Evolutionary conservation across 2,113 vertebrate species (phyloP), one percentile per base, ranked within the genome.

Genomic region (Dryoscopus gambensis): DNA sequence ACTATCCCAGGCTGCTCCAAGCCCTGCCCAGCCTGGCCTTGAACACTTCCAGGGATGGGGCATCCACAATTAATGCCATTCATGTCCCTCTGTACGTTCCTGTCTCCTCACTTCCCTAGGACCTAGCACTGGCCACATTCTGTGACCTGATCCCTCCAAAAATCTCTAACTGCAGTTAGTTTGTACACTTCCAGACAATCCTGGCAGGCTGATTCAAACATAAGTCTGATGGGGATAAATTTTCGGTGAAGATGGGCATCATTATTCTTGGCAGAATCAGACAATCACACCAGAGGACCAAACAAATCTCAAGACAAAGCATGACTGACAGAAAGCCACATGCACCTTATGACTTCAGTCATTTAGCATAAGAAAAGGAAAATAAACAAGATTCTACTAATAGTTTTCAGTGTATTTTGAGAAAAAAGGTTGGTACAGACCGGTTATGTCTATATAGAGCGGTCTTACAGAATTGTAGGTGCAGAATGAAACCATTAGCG

Each of bases 321-420:
- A 37, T 3, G 11, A n/a, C 39, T 33, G 27, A n/a, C 22, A 93
- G 65, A 67, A 65, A 62, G 15, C 2, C 39, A 68, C 1, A 0
- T 9, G 14, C 0, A 1, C 56, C 47, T 53, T 2, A 5, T 39
- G 21, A 42, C 13, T 11, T 47, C 35, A 83, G 18, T 39, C 5
- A 13, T 15, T 60, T 13, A 59, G 27, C 7, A 76, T 15, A 64
- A 59, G 17, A 53, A 75, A 55, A 67, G 5, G 20, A 71, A 73
- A 11, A 73, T 7, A 75, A 81, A 44, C 2, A 65, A 52, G 5
- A 39, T 11, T 11, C 11, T 44, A 44, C 37, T 40, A 0, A 24
- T 21, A 27, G 2, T 42, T 92, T 67, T 35, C 21, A n/a, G 13
- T 27, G 37, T 28, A 40, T 10, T 18, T 62, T 24, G 10, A 52